Conservation (phyloP, 2,113 vertebrate species). For the Acanthochromis polyacanthus region DNA sequence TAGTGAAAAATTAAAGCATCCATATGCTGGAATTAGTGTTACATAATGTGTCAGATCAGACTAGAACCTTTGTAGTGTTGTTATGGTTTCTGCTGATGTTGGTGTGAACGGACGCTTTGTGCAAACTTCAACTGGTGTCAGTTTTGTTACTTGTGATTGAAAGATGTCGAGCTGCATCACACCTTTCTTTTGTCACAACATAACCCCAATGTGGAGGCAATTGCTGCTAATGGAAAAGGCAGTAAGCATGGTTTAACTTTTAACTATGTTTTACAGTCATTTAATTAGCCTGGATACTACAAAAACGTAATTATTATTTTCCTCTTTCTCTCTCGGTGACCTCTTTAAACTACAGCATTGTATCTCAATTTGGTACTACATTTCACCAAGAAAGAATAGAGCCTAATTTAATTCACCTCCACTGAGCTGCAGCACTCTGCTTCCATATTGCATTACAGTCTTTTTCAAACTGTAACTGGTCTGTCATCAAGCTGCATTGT, state of each 20-base stretch:
- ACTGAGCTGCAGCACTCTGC: constrained; percentile 16
- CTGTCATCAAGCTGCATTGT: constrained; percentile 51
- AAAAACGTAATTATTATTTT: constrained; percentile 12
- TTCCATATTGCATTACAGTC: constrained; percentile 18
- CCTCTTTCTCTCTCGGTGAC: constrained; percentile 2
- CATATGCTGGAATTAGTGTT: background rate
- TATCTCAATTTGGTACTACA: constrained; percentile 20
- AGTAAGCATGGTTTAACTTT: background rate
- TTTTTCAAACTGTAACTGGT: constrained; percentile 45
- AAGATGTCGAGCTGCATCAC: constrained; percentile 24
- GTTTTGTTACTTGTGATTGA: constrained; percentile 42
- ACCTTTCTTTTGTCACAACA: constrained; percentile 17
- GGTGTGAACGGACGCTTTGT: constrained; percentile 27
- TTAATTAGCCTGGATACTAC: constrained; percentile 21
- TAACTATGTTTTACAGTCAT: constrained; percentile 4
- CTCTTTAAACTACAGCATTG: constrained; percentile 27
- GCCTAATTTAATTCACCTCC: constrained; percentile 25
- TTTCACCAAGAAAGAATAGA: constrained; percentile 1
- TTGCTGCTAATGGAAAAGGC: constrained; percentile 2
- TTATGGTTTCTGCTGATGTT: constrained; percentile 9
- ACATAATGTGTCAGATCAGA: background rate
- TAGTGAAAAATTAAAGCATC: background rate
- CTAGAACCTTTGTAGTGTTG: background rate
- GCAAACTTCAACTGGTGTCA: constrained; percentile 43
- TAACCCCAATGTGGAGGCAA: background rate